phyloP scores from a whole-genome alignment of 35 echinoderm and acorn worm genomes.

The Patiria miniata region DNA sequence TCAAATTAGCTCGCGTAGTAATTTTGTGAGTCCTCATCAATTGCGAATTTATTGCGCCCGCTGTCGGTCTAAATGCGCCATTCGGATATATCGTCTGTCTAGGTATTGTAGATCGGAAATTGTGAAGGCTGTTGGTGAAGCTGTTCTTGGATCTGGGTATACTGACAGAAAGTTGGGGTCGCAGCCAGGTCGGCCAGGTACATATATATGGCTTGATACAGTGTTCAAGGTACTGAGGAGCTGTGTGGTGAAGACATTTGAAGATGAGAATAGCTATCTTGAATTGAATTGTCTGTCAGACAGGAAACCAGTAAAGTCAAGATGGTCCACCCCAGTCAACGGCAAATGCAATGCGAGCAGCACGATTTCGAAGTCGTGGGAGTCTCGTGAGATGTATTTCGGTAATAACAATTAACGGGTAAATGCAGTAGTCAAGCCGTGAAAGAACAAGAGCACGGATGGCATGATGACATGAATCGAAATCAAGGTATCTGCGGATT shows the following conservation, averaged over 20 bases:
- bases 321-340: not conserved
- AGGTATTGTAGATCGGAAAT: no score
- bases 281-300: not conserved
- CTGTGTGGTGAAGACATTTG: not conserved
- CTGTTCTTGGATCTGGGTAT: no score
- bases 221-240: not conserved
- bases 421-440: not conserved
- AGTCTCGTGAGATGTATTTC: not conserved
- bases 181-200: not conserved
- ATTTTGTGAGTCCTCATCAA: no score
- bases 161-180: no score
- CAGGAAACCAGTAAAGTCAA: not conserved
- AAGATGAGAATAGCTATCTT: not conserved
- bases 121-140: no score
- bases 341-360: not conserved
- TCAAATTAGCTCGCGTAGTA: no score
- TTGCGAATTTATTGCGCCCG: no score
- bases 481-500: no score
- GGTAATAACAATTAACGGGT: not conserved
- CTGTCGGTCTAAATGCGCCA: no score
- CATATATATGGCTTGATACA: not conserved
- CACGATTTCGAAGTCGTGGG: conserved; percentile 5
- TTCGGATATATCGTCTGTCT: no score
- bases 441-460: conserved; percentile 8
- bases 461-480: conserved; percentile 23